phyloP scores from a whole-genome alignment of 2,888 invertebrate species.

The Yponomeuta cagnagella region DNA sequence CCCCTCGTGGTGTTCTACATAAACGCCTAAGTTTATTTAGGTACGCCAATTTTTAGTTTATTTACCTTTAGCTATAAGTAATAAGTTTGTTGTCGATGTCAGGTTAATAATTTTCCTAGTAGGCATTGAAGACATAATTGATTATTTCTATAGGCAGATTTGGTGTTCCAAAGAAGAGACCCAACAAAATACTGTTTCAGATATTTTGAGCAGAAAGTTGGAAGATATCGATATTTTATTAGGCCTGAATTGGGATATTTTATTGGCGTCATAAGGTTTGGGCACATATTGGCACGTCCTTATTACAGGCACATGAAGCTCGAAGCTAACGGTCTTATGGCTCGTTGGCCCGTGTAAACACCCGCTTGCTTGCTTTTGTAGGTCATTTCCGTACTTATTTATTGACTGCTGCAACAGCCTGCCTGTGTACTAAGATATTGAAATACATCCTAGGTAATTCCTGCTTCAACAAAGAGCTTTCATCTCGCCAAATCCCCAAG shows the following conservation, averaged over 20 bases:
- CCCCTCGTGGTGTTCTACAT: too few relatives aligned
- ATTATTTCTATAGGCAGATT: too few relatives aligned
- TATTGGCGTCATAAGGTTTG: slow-evolving; percentile 2
- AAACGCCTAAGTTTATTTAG: too few relatives aligned
- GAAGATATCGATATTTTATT: background rate
- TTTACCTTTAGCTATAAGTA: too few relatives aligned
- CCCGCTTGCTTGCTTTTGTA: slow-evolving; percentile 8
- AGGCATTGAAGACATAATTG: too few relatives aligned
- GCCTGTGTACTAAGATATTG: slow-evolving; percentile 6
- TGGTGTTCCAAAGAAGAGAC: too few relatives aligned
- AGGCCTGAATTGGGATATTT: background rate
- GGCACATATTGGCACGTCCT: slow-evolving; percentile 11
- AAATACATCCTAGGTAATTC: slow-evolving; percentile 2
- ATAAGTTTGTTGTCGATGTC: too few relatives aligned
- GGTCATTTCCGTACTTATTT: slow-evolving; percentile 12
- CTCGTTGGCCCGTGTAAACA: slow-evolving; percentile 5
- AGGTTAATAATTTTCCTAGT: too few relatives aligned
- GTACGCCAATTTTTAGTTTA: too few relatives aligned
- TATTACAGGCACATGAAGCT: slow-evolving; percentile 12
- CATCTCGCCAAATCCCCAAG: background rate
- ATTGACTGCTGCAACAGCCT: slow-evolving; percentile 4
- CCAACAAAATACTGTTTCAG: background rate
- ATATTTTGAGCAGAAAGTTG: background rate
- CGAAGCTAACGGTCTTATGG: slow-evolving; percentile 11
- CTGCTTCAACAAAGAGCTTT: background rate